Evolutionary conservation across 2,888 invertebrate genomes (phyloP).

Genomic region (Ennomos erosarius): DNA sequence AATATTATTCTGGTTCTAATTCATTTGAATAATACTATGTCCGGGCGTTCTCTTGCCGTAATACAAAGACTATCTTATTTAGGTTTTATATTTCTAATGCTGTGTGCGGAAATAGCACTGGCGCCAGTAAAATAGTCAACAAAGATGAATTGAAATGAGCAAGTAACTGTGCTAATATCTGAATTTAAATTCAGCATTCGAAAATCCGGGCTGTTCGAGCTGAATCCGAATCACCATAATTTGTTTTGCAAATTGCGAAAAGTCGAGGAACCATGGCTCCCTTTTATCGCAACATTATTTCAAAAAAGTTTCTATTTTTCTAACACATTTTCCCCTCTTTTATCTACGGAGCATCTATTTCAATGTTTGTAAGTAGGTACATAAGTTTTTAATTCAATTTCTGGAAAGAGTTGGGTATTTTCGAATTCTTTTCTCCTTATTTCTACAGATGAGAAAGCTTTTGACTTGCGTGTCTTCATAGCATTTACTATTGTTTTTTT

Average conservation of each 20-base stretch:
- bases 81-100: no score
- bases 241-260: conserved; percentile 29
- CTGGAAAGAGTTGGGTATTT: background rate
- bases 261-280: conserved; percentile 15
- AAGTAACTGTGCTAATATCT: conserved; percentile 22
- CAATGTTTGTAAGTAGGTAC: background rate
- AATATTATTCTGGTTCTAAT: no score
- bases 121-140: conserved; percentile 14
- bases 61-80: no score
- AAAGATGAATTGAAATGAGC: conserved; percentile 19
- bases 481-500: no score
- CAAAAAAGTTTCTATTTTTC: conserved; percentile 6
- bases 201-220: conserved; percentile 25
- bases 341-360: background rate
- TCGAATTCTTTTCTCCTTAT: background rate
- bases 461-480: background rate
- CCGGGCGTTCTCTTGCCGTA: no score
- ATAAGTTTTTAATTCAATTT: conserved; percentile 6
- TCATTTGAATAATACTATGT: no score
- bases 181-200: conserved; percentile 30
- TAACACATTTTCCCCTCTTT: background rate
- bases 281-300: conserved; percentile 6
- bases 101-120: background rate
- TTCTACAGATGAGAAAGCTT: background rate
- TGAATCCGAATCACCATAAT: conserved; percentile 31